phyloP scores from a whole-genome alignment of 2,113 vertebrate genomes.

The Myanophis thanlyinensis region DNA sequence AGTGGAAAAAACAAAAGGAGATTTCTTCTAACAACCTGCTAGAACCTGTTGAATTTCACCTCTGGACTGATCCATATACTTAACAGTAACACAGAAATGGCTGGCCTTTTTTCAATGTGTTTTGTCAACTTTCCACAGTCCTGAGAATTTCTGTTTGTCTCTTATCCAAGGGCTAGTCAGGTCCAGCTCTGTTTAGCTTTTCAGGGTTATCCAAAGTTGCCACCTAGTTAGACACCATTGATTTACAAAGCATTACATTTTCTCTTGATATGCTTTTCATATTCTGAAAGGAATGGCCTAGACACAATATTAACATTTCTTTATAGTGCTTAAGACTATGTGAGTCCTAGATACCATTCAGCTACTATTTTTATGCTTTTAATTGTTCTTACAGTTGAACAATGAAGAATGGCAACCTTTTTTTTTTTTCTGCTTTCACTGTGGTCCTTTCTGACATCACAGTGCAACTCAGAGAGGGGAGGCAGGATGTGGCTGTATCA shows the following conservation, averaged over 20 bases:
- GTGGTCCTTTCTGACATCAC: not conserved
- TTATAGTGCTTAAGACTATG: not conserved
- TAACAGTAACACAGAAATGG: not conserved
- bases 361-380: not conserved
- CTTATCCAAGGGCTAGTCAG: not conserved
- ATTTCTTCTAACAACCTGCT: too few relatives aligned
- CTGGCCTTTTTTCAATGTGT: not conserved
- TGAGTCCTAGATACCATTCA: not conserved
- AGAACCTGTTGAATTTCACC: too few relatives aligned
- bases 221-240: not conserved
- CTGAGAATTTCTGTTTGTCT: not conserved
- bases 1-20: too few relatives aligned
- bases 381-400: not conserved
- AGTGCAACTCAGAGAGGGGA: not conserved
- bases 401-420: not conserved
- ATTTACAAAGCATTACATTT: not conserved
- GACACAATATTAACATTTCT: conserved; percentile 26
- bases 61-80: not conserved
- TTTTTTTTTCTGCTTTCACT: not conserved
- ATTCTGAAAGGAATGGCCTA: not conserved
- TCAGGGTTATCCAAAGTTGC: not conserved
- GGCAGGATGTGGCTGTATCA: not conserved
- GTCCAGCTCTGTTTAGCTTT: not conserved
- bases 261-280: conserved; percentile 4
- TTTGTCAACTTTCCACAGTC: not conserved